Evolutionary conservation across 2,113 vertebrate genomes (phyloP), one percentile per base, ranked within the genome.

Genomic region (Nycticebus coucang): DNA sequence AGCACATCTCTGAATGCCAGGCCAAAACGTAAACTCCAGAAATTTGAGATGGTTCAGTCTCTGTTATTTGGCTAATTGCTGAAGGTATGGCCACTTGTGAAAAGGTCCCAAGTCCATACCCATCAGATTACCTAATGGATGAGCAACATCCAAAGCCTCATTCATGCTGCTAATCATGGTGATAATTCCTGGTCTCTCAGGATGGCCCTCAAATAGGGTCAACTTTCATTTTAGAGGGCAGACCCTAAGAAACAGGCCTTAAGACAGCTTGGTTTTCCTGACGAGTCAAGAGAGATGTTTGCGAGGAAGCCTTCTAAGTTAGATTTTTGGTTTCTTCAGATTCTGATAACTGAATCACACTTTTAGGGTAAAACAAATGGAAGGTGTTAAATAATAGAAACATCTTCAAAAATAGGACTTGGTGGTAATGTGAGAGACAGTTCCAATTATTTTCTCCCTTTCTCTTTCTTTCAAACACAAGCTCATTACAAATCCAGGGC

Each of bases 301-400:
- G 62, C 64, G 53, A 87, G 50, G 35, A 92, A 93, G 50, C 4
- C 50, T 60, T 92, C 55, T 72, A 89, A 35, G 59, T 41, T 68
- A 60, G 62, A 82, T 91, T 95, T 95, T 97, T 66, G 75, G 0
- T 96, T 95, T 94, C 80, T 74, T 92, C 72, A 35, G 81, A 12
- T 89, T 92, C 66, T 95, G 81, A 92, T 95, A 97, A 92, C 85
- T 69, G 72, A 92, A 85, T 95, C 72, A 94, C 77, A 80, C 62
- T 95, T 97, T 50, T 66, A 84, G 94, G 87, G 71, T 78, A 95
- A 97, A 97, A 95, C 93, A 95, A 95, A 90, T 79, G 55, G 45
- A 90, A 97, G 22, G 77, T 75, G 62, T 96, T 97, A 93, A 96
- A 95, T 94, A 97, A 97, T 60, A 93, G 93, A 90, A 96, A 93